Evolutionary conservation across 2,797 vertebrate genomes (phyloP).

Genomic region (Pseudotriccus pelzelni): DNA sequence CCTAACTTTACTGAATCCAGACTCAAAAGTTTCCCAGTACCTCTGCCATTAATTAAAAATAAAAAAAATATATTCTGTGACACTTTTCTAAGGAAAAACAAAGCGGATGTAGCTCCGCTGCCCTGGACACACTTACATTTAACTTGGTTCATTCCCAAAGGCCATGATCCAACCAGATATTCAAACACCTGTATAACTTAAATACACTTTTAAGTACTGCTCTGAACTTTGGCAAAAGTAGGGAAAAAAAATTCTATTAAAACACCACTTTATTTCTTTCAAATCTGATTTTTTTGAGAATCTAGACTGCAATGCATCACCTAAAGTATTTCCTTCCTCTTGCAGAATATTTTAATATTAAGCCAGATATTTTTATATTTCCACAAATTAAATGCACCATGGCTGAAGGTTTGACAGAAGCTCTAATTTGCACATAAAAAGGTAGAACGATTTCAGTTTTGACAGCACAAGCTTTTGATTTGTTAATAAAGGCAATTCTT

Average conservation of each 20-base stretch:
- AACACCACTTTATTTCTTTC: slow-evolving; percentile 12
- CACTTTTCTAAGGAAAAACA: background rate
- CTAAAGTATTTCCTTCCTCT: slow-evolving; percentile 19
- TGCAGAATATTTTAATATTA: slow-evolving; percentile 55
- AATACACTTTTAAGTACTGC: background rate
- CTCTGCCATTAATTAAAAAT: background rate
- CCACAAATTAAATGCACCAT: slow-evolving; percentile 68
- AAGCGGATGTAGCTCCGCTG: background rate
- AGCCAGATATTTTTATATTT: slow-evolving; percentile 57
- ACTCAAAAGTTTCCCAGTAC: background rate
- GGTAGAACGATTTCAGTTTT: slow-evolving; percentile 70
- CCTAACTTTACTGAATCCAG: background rate
- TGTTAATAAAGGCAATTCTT: slow-evolving; percentile 70
- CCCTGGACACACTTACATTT: background rate
- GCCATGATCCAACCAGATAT: background rate
- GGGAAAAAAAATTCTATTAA: background rate
- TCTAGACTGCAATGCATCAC: background rate
- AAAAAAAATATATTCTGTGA: background rate
- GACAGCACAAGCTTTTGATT: slow-evolving; percentile 65
- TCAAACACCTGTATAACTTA: background rate
- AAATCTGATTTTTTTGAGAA: background rate
- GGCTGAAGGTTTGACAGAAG: slow-evolving; percentile 73
- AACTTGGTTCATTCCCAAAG: slow-evolving; percentile 23
- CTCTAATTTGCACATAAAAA: slow-evolving; percentile 76
- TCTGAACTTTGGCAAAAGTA: background rate